These are phyloP conservation scores for Pyrochroa serraticornis DNA, from an alignment of 2,888 invertebrate genomes.

Conservation along the genomic window DNA sequence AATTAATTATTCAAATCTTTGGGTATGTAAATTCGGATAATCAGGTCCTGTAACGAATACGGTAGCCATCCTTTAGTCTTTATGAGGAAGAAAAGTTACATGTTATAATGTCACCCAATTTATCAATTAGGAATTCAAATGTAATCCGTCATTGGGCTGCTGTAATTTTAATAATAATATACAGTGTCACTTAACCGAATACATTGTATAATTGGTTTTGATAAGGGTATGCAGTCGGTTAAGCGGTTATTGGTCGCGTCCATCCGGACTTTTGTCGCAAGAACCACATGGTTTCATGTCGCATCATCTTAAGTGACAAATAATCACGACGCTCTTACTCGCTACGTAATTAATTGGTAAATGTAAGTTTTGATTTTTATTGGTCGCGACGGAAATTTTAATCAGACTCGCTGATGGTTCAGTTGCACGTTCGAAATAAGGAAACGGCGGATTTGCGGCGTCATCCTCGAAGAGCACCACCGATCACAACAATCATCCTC, in stretches of 20 bases:
- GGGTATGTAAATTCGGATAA: slow-evolving; percentile 23
- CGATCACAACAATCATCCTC: background rate
- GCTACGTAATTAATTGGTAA: slow-evolving; percentile 57
- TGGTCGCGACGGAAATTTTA: slow-evolving; percentile 50
- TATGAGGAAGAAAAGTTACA: slow-evolving; percentile 28
- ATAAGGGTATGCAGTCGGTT: slow-evolving; percentile 55
- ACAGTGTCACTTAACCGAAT: slow-evolving; percentile 57
- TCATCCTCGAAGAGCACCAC: background rate
- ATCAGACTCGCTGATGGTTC: slow-evolving; percentile 35
- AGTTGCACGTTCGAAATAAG: slow-evolving; percentile 8
- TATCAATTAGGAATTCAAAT: slow-evolving; percentile 57
- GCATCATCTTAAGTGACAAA: slow-evolving; percentile 59
- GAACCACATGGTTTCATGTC: slow-evolving; percentile 43
- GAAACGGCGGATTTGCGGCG: slow-evolving; percentile 4
- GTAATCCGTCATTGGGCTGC: slow-evolving; percentile 54
- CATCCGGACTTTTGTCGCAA: slow-evolving; percentile 15
- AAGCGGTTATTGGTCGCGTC: slow-evolving; percentile 29
- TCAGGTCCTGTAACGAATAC: slow-evolving; percentile 11
- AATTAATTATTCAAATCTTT: slow-evolving; percentile 21
- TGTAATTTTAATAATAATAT: slow-evolving; percentile 57
- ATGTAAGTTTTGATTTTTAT: slow-evolving; percentile 56
- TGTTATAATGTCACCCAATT: slow-evolving; percentile 54
- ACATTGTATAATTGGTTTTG: slow-evolving; percentile 59
- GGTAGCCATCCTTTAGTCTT: slow-evolving; percentile 18
- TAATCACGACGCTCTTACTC: slow-evolving; percentile 56